Conservation (phyloP, 2,888 invertebrate species). For the Erebia aethiops region DNA sequence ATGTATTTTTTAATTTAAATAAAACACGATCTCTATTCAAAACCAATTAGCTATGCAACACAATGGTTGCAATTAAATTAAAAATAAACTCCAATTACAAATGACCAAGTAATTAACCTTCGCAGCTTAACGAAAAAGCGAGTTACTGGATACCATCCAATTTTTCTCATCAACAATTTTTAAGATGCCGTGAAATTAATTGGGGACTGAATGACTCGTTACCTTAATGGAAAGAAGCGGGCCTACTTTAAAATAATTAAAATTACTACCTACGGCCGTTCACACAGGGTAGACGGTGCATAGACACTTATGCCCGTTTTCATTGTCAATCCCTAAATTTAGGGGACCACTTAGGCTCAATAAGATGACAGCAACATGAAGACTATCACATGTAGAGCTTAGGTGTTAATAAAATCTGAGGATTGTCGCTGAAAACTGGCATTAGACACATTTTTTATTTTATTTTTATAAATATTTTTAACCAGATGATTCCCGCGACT, state of each 20-base stretch:
- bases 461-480: no score
- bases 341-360: no score
- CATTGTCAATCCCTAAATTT: no score
- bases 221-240: constrained; percentile 41
- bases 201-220: constrained; percentile 45
- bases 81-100: constrained; percentile 20
- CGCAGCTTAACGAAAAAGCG: constrained; percentile 45
- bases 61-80: constrained; percentile 14
- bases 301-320: background rate
- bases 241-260: constrained; percentile 43
- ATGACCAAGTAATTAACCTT: constrained; percentile 50
- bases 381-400: no score
- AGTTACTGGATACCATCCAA: constrained; percentile 48
- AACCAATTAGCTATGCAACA: background rate
- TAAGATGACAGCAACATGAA: no score
- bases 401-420: no score
- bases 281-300: constrained; percentile 22
- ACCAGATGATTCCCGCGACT: no score
- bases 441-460: no score
- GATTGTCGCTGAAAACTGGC: no score
- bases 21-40: background rate
- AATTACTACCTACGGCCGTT: constrained; percentile 36
- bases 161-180: constrained; percentile 46
- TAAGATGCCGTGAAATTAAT: constrained; percentile 47
- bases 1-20: background rate